phyloP scores from a whole-genome alignment of 2,113 vertebrate species.

The Columba livia region DNA sequence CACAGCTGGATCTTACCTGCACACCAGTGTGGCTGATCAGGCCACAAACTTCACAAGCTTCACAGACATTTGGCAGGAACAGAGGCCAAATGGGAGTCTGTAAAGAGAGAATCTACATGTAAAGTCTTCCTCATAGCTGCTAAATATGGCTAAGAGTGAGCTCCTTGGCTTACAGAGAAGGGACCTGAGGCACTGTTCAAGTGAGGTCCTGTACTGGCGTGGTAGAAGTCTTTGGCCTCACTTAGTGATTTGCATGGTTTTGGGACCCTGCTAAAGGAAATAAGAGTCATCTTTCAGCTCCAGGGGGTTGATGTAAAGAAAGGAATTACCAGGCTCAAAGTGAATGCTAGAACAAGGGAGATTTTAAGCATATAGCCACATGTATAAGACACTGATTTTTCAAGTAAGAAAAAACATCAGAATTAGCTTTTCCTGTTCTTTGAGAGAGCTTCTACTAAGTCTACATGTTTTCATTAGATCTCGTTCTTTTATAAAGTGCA shows the following conservation, averaged over 20 bases:
- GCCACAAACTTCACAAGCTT: background rate
- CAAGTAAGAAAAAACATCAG: background rate
- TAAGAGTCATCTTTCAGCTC: background rate
- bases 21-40: background rate
- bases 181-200: background rate
- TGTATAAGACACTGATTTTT: background rate
- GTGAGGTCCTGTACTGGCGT: background rate
- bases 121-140: background rate
- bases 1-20: background rate
- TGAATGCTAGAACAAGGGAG: background rate
- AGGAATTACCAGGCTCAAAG: background rate
- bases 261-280: constrained; percentile 3
- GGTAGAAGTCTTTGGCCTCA: constrained; percentile 5
- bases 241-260: background rate
- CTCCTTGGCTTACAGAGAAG: background rate
- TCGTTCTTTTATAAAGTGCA: background rate
- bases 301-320: background rate
- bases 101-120: background rate
- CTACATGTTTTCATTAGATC: background rate
- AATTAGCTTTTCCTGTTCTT: background rate
- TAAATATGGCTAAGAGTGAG: background rate
- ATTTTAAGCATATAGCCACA: background rate
- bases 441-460: background rate
- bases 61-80: background rate
- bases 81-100: background rate